Evolutionary conservation across 2,888 invertebrate species (phyloP).

Genomic region (Heliconius erato): DNA sequence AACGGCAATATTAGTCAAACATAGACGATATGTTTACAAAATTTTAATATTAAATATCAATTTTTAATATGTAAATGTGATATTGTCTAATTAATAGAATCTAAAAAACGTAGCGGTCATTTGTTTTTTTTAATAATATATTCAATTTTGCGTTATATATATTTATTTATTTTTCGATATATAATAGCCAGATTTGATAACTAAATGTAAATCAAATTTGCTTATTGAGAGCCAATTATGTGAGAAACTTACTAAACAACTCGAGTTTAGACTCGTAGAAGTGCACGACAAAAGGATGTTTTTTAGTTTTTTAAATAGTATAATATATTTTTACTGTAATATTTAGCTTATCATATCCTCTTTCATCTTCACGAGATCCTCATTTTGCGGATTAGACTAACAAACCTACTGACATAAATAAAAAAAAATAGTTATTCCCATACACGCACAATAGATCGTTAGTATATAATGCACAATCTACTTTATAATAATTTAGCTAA

Average conservation of each 20-base stretch:
- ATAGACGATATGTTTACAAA: not conserved
- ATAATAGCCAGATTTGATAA: not conserved
- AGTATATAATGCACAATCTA: constrained; percentile 53
- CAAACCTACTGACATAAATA: not conserved
- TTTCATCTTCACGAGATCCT: not conserved
- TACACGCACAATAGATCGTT: constrained; percentile 22
- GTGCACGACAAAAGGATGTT: too few relatives aligned
- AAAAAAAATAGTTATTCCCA: not conserved
- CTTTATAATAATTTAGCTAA: constrained; percentile 74
- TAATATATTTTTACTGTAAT: not conserved
- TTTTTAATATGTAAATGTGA: not conserved
- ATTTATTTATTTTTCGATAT: not conserved
- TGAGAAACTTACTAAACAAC: too few relatives aligned
- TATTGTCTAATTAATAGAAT: not conserved
- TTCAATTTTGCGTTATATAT: not conserved
- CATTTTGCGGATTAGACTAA: not conserved
- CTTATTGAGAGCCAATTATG: not conserved
- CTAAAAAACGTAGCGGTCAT: not conserved
- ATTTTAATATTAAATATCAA: not conserved
- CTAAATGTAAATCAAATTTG: not conserved
- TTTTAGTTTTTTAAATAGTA: not conserved
- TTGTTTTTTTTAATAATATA: not conserved
- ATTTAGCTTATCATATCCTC: not conserved
- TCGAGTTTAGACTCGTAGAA: too few relatives aligned
- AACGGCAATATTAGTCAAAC: not conserved